Evolutionary conservation across 2,888 invertebrate genomes (phyloP).

Genomic region (Sphaerophoria rueppellii): DNA sequence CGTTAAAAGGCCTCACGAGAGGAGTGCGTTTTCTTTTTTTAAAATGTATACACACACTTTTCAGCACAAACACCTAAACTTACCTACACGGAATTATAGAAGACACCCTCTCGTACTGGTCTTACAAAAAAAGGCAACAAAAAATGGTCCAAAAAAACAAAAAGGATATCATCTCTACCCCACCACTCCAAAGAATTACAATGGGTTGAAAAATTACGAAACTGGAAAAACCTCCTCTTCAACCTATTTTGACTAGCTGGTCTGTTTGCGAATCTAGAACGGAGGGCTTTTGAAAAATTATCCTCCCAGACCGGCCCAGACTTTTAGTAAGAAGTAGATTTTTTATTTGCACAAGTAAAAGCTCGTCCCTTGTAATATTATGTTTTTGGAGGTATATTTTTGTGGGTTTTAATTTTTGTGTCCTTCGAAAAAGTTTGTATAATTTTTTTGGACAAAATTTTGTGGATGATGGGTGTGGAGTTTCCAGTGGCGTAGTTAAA

Average conservation of each 20-base stretch:
- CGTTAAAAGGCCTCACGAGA: constrained; percentile 56
- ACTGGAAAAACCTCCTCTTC: constrained; percentile 47
- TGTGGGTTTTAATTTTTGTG: constrained; percentile 28
- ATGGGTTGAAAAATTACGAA: constrained; percentile 13
- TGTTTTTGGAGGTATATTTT: not conserved
- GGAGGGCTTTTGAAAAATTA: constrained; percentile 1
- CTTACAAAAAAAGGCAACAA: not conserved
- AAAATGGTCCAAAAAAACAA: constrained; percentile 15
- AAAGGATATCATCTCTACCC: constrained; percentile 27
- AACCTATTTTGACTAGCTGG: constrained; percentile 7
- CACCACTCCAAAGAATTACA: constrained; percentile 45
- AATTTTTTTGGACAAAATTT: constrained; percentile 41
- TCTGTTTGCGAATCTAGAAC: constrained; percentile 5
- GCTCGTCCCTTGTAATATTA: not conserved
- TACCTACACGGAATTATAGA: not conserved
- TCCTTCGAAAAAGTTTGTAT: constrained; percentile 36
- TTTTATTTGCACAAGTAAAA: constrained; percentile 51
- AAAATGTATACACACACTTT: constrained; percentile 18
- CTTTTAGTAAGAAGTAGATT: constrained; percentile 27
- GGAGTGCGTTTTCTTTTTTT: constrained; percentile 36
- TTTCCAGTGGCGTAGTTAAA: too few species aligned
- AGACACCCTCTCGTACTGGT: not conserved
- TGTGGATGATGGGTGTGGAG: not conserved
- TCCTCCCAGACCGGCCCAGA: not conserved
- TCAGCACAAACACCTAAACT: not conserved